Evolutionary conservation across 2,113 vertebrate species (phyloP).

Genomic region (Cyanoramphus novaezelandiae): DNA sequence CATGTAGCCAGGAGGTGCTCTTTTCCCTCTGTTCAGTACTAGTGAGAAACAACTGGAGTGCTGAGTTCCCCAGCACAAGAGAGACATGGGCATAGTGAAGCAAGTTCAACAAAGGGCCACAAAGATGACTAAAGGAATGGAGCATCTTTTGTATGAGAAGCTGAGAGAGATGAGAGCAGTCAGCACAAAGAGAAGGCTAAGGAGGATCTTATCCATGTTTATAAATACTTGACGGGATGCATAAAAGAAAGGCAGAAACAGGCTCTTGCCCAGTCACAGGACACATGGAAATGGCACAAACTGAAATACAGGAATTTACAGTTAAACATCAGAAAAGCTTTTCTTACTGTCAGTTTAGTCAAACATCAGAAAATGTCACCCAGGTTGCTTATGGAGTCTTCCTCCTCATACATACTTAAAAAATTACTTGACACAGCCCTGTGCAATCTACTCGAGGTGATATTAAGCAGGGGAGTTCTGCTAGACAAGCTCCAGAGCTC

Average conservation of each 20-base stretch:
- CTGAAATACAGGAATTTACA: not conserved
- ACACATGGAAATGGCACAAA: not conserved
- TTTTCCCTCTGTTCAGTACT: not conserved
- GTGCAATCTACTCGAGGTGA: not conserved
- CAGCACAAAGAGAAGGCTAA: not conserved
- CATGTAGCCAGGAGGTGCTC: not conserved
- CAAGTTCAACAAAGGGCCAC: not conserved
- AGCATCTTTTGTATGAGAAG: not conserved
- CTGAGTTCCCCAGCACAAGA: not conserved
- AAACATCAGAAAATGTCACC: not conserved
- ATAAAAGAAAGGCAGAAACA: not conserved
- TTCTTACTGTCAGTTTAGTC: not conserved
- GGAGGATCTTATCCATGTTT: not conserved
- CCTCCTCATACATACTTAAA: not conserved
- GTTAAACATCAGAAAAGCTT: not conserved
- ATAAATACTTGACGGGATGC: not conserved
- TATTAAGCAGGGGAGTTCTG: not conserved
- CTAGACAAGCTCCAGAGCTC: not conserved
- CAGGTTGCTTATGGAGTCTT: not conserved
- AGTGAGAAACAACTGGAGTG: not conserved
- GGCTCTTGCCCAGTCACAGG: not conserved
- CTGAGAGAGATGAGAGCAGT: not conserved
- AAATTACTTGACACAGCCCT: not conserved
- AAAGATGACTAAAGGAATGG: not conserved
- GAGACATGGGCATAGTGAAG: not conserved